Evolutionary conservation across 2,888 invertebrate species (phyloP), one percentile per base, ranked within the genome.

Genomic region (Monoplex corrugatus): DNA sequence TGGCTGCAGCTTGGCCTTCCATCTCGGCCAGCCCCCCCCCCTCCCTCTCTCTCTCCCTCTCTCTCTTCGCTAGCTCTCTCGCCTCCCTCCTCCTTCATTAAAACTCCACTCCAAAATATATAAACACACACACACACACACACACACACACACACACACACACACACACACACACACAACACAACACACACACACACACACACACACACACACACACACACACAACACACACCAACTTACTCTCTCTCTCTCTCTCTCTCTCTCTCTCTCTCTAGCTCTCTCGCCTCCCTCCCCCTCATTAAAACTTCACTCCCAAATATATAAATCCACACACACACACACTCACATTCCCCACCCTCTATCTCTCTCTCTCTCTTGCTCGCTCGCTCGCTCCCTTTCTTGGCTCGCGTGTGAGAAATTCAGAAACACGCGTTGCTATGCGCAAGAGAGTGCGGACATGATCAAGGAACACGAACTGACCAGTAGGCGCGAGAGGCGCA

Each of bases 321-420:
- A 43, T 43, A 82, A 16, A 82, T 43, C 28, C 82, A 43, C 82
- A n/a, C 82, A 43, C 82, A n/a, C 82, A 82, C 82, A n/a, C 82
- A 35, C 82, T 5, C 40, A 43, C 82, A n/a, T 28, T 3, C 82
- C 2, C 44, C 28, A 32, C 35, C 35, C 10, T 40, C 5, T 35
- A 78, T 23, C 10, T 35, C 35, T 16, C 35, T 38, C 78, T 3
- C 78, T 16, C 13, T 13, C 83, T n/a, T n/a, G n/a, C n/a, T n/a
- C n/a, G n/a, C n/a, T n/a, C n/a, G n/a, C n/a, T n/a, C n/a, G n/a
- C n/a, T n/a, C n/a, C n/a, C n/a, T n/a, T n/a, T n/a, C n/a, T n/a
- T n/a, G n/a, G n/a, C n/a, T n/a, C n/a, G n/a, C n/a, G n/a, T n/a
- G n/a, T n/a, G n/a, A n/a, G n/a, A n/a, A n/a, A n/a, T n/a, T n/a